Evolutionary conservation across 2,113 vertebrate genomes (phyloP).

Genomic region (Gracilinanus agilis): DNA sequence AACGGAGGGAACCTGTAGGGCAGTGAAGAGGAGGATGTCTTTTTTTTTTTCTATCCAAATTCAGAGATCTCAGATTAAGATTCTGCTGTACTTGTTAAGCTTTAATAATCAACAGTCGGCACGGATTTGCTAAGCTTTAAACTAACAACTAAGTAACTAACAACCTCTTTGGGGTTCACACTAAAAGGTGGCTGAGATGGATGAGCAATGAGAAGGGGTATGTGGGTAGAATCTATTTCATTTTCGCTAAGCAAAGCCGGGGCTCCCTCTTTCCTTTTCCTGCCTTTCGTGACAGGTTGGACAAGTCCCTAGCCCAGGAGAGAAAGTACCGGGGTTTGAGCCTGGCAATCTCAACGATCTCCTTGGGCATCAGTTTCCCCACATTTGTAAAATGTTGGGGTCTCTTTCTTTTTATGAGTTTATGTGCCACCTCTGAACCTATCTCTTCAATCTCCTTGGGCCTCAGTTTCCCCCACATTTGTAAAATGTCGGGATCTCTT

Average conservation of each 20-base stretch:
- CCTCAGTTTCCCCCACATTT: no score
- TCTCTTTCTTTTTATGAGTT: no score
- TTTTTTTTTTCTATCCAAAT: not conserved
- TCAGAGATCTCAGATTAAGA: not conserved
- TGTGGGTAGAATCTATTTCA: not conserved
- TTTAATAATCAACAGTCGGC: not conserved
- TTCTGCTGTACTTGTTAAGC: not conserved
- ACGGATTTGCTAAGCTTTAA: not conserved
- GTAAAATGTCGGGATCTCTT: no score
- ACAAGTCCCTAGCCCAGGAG: not conserved
- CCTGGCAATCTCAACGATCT: not conserved
- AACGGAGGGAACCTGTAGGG: not conserved
- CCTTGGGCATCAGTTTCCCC: not conserved
- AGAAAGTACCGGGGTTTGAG: not conserved
- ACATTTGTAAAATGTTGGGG: not conserved
- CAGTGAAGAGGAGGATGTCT: not conserved
- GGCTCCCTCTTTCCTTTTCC: not conserved
- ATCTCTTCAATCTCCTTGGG: no score
- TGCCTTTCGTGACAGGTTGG: not conserved
- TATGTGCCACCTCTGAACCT: no score
- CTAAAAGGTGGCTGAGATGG: not conserved
- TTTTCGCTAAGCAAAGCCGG: not conserved
- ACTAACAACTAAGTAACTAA: not conserved
- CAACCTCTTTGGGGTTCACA: not conserved
- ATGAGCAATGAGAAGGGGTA: not conserved